Evolutionary conservation across 2,888 invertebrate genomes (phyloP).

Genomic region (Chalcis sispes): DNA sequence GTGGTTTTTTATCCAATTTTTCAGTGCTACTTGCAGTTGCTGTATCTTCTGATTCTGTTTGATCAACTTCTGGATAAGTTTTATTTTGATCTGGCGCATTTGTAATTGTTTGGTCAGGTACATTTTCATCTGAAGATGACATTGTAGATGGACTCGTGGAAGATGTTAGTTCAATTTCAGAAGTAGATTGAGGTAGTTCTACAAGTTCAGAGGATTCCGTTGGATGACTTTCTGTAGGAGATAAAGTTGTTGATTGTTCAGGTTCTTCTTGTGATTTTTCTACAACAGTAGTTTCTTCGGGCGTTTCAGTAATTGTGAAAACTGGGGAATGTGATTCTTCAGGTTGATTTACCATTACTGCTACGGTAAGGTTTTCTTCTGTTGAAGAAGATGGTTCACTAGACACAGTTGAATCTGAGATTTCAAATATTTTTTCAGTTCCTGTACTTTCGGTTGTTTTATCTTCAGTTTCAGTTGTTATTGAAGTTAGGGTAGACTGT

Average conservation of each 20-base stretch:
- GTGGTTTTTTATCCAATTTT: conserved; percentile 38
- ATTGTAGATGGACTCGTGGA: conserved; percentile 11
- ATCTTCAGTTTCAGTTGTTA: conserved; percentile 34
- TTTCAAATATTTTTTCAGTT: conserved; percentile 42
- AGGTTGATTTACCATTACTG: conserved; percentile 5
- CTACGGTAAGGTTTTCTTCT: conserved; percentile 19
- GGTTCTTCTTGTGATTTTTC: conserved; percentile 49
- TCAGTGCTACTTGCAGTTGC: conserved; percentile 48
- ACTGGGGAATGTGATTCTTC: conserved; percentile 45
- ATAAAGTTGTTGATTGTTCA: conserved; percentile 19
- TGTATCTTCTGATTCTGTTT: background rate
- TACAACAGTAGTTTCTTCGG: conserved; percentile 37
- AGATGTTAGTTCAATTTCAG: conserved; percentile 65
- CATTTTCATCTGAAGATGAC: conserved; percentile 9
- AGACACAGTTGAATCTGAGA: background rate
- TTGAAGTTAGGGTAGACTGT: background rate
- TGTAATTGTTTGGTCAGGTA: conserved; percentile 10
- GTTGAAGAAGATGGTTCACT: background rate
- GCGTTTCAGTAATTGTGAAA: conserved; percentile 23
- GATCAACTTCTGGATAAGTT: background rate
- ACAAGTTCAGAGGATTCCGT: background rate
- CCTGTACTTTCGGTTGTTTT: conserved; percentile 56
- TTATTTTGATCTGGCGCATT: background rate
- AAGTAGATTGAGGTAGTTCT: background rate
- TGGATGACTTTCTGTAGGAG: too few relatives aligned